phyloP scores from a whole-genome alignment of 2,888 invertebrate species.

The Podotricha telesiphe region DNA sequence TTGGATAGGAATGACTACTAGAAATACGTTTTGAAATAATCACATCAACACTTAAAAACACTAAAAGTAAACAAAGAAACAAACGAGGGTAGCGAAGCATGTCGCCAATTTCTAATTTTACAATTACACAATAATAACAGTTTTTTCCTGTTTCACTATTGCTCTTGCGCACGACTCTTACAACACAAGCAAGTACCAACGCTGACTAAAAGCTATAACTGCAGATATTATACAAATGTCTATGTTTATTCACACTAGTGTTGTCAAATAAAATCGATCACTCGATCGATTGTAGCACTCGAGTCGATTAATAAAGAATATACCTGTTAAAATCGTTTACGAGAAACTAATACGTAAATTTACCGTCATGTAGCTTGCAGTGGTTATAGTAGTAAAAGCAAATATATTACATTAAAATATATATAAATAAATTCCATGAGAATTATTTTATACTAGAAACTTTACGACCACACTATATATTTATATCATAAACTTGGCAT shows the following conservation, averaged over 20 bases:
- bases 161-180: constrained; percentile 51
- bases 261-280: background rate
- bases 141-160: constrained; percentile 21
- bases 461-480: too few species aligned
- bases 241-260: background rate
- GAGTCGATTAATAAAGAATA: too few species aligned
- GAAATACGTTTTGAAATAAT: constrained; percentile 51
- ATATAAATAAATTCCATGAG: too few species aligned
- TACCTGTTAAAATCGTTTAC: too few species aligned
- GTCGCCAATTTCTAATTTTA: constrained; percentile 38
- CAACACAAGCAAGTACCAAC: background rate
- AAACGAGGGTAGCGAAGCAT: constrained; percentile 51
- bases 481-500: too few species aligned
- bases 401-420: too few species aligned
- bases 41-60: constrained; percentile 54
- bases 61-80: constrained; percentile 58
- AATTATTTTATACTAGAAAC: too few species aligned
- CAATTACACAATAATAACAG: constrained; percentile 28
- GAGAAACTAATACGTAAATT: too few species aligned
- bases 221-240: background rate
- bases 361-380: too few species aligned
- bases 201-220: background rate
- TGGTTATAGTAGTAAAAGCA: too few species aligned
- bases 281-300: too few species aligned
- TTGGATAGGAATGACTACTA: constrained; percentile 51